Conservation (phyloP, 2,113 vertebrate species). For the Emydura subglobosa region DNA sequence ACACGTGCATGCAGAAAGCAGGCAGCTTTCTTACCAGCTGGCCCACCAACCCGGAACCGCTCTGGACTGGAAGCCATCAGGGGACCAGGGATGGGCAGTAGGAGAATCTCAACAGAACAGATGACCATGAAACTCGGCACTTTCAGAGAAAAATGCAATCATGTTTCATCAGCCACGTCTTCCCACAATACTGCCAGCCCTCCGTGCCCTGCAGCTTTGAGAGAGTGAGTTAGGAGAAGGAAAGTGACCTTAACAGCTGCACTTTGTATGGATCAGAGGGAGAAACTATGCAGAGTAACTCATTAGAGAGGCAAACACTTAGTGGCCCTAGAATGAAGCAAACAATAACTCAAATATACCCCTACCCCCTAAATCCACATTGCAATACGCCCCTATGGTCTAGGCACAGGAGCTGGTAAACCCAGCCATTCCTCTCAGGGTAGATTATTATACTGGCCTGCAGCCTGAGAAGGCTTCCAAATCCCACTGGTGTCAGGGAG, state of each 20-base stretch:
- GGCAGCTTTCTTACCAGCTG: neutral
- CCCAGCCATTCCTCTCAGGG: rapidly evolving
- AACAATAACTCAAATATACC: neutral
- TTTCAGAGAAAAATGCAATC: neutral
- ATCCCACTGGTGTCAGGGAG: neutral
- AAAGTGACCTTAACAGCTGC: neutral
- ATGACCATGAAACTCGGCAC: neutral
- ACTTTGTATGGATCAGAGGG: neutral
- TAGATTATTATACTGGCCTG: rapidly evolving
- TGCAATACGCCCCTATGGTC: neutral
- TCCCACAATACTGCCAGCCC: neutral
- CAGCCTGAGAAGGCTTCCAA: neutral
- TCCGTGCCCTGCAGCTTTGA: neutral
- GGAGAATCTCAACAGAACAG: neutral
- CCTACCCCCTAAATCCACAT: neutral
- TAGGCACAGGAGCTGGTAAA: neutral
- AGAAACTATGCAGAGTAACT: neutral
- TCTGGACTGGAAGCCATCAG: neutral
- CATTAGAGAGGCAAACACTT: neutral
- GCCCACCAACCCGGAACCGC: neutral
- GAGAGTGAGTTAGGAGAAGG: neutral
- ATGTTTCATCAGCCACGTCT: neutral
- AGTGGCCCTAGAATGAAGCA: neutral
- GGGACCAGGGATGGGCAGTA: neutral
- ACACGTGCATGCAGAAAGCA: neutral